These are phyloP conservation scores for Aphidius ervi DNA, from an alignment of 1,140 invertebrate species.

Conservation along the genomic window DNA sequence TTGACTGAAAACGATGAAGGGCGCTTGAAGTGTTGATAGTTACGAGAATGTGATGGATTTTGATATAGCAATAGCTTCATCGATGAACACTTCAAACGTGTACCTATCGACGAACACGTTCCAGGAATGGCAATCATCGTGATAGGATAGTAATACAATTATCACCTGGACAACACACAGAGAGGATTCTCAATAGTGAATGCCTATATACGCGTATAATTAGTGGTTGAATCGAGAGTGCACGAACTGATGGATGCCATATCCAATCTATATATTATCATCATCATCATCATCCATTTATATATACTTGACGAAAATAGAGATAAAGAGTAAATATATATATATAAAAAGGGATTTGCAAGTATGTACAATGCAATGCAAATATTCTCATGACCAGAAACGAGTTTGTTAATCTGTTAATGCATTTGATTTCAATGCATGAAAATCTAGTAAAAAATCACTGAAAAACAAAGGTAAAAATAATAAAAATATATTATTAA, in stretches of 20 bases:
- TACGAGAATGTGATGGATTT: slow-evolving; percentile 13
- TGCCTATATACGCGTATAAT: slow-evolving; percentile 25
- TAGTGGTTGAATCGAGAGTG: slow-evolving; percentile 25
- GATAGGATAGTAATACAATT: slow-evolving; percentile 34
- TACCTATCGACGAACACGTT: slow-evolving; percentile 15
- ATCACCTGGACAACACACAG: slow-evolving; percentile 28
- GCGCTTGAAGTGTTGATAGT: too few relatives aligned
- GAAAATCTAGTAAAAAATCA: not conserved
- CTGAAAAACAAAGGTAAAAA: too few relatives aligned
- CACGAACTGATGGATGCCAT: not conserved
- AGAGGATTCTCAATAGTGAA: slow-evolving; percentile 25
- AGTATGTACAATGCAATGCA: slow-evolving; percentile 33
- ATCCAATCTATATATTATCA: too few relatives aligned
- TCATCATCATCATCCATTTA: too few relatives aligned
- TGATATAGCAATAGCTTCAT: not conserved
- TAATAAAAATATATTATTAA: too few relatives aligned
- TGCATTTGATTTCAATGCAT: slow-evolving; percentile 23
- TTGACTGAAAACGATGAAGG: not conserved
- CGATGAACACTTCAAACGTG: slow-evolving; percentile 20
- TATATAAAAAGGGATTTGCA: slow-evolving; percentile 17
- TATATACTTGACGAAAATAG: too few relatives aligned
- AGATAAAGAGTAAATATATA: slow-evolving; percentile 5
- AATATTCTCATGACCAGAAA: slow-evolving; percentile 31
- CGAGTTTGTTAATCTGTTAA: slow-evolving; percentile 35
- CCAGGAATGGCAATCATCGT: slow-evolving; percentile 29